Evolutionary conservation across 2,113 vertebrate species (phyloP), one percentile per base, ranked within the genome.

Genomic region (Rhodinocichla rosea): DNA sequence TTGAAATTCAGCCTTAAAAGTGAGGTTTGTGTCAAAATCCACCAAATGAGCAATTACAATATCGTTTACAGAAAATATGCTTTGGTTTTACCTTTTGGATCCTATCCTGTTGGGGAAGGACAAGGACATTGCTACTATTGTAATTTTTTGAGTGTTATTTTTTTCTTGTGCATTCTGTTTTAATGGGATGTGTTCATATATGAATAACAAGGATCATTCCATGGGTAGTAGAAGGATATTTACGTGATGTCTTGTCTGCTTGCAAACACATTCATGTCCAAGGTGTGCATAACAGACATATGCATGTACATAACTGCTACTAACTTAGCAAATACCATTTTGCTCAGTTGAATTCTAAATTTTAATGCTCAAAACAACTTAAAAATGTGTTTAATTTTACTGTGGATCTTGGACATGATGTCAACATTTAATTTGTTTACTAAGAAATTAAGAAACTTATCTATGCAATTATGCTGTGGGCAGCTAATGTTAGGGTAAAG

Each of bases 381-480:
- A 40, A 49, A 78, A 89, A 12, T 10, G 9, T n/a, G 30, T 37
- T 89, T 56, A 42, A 67, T 94, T 94, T 70, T 75, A 30, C 30
- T 78, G 27, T 71, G 80, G 15, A 49, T 92, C 60, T 83, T 87
- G 53, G 79, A 27, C 17, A 6, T 2, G 12, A 71, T 92, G 83
- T 92, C 56, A 71, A 32, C 35, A 30, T 89, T 80, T 73, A 60
- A 79, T 87, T 93, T 78, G 44, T 90, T 96, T 92, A 64, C 69
- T 60, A 53, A 73, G 44, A 91, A 92, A 73, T 82, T 73, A 79
- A 69, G 83, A 45, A 84, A 81, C 23, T 90, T 75, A 68, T 49
- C 83, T 71, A 27, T 87, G 80, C 90, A 96, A 89, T 93, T 93
- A 82, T 86, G 37, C 76, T 90, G 52, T 76, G 83, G 88, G 37